Evolutionary conservation across 2,888 invertebrate genomes (phyloP), one percentile per base, ranked within the genome.

Genomic region (Ditylenchus weischeri): DNA sequence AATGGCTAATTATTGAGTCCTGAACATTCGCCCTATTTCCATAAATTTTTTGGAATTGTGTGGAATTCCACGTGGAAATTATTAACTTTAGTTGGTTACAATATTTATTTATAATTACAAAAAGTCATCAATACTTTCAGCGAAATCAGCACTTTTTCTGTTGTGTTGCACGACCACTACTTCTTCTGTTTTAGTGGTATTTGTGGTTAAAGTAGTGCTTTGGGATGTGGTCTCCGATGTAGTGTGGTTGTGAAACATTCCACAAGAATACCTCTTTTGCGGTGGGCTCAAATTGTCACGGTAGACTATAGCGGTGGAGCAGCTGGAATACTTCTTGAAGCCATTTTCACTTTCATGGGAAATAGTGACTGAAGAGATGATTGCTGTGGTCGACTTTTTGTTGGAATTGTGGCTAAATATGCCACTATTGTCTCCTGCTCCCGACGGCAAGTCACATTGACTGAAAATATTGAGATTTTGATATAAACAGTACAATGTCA

Each of bases 251-350:
- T 43, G 43, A 15, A 43, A 43, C 13, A 43, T 15, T 8, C 43
- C 43, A 43, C 43, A 29, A 29, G 29, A 43, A 43, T 43, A 54
- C 29, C 54, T 21, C 10, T 54, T 54, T 18, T 54, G 54, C 1
- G 21, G 54, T 15, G 54, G 54, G 6, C 23, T 23, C 54, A 54
- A 54, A 11, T 54, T 54, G 54, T 54, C 54, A n/a, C 54, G 54
- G 29, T 54, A 54, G 11, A 29, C 54, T 15, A 54, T 54, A 18
- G 54, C 54, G n/a, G 54, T 23, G n/a, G 54, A 21, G 29, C 54
- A 54, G 43, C 43, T 13, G 54, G 54, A 54, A 21, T 23, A 23
- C n/a, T 54, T 54, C 29, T 54, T 54, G 10, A 54, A 13, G n/a
- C 21, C 29, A 10, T 29, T 18, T 18, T 29, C 54, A 10, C n/a